Evolutionary conservation across 2,113 vertebrate genomes (phyloP).

Genomic region (Plestiodon gilberti): DNA sequence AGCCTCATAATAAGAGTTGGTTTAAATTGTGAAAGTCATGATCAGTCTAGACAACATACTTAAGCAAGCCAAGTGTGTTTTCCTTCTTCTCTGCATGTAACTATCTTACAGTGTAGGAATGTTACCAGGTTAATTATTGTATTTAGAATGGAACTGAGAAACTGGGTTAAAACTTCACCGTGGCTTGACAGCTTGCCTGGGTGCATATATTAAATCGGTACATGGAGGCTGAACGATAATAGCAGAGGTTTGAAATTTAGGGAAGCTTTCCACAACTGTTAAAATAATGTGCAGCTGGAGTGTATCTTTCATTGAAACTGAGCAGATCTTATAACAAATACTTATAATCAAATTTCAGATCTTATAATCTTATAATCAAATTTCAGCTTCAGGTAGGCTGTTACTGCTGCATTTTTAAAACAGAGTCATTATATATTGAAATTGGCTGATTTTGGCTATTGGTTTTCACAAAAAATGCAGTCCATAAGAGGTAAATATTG

Average conservation of each 20-base stretch:
- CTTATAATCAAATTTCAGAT: too few relatives aligned
- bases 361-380: neutral
- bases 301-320: neutral
- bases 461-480: neutral
- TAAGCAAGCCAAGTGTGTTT: neutral
- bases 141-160: neutral
- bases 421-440: neutral
- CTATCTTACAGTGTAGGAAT: neutral
- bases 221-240: neutral
- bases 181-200: neutral
- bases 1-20: constrained; percentile 2
- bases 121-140: neutral
- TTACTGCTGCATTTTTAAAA: neutral
- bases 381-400: neutral
- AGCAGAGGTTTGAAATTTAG: neutral
- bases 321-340: neutral
- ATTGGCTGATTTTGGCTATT: neutral
- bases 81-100: neutral
- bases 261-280: neutral
- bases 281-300: neutral
- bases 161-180: neutral
- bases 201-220: neutral
- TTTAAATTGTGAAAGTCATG: constrained; percentile 8
- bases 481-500: neutral
- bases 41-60: neutral